Conservation (phyloP, 2,113 vertebrate species). For the Erpornis zantholeuca region DNA sequence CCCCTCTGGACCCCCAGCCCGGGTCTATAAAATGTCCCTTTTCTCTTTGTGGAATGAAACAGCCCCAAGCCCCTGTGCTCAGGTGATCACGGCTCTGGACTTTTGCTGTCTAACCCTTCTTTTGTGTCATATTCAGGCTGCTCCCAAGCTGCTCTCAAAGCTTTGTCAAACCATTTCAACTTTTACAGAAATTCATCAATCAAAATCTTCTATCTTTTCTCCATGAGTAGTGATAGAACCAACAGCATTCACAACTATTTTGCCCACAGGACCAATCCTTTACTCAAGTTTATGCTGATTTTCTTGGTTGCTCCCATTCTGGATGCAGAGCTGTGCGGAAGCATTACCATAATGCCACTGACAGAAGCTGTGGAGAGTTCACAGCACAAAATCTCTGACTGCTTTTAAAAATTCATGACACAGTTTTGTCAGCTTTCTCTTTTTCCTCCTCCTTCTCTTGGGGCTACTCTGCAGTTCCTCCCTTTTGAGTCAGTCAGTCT, state of each 20-base stretch:
- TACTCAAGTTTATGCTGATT: not conserved
- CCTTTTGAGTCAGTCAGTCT: not conserved
- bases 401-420: not conserved
- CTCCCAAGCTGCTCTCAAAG: not conserved
- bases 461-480: not conserved
- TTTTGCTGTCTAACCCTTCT: not conserved
- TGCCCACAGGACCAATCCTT: not conserved
- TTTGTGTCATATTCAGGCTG: not conserved
- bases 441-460: not conserved
- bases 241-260: not conserved
- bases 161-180: not conserved
- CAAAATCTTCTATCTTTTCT: not conserved
- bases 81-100: not conserved
- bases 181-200: not conserved
- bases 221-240: not conserved
- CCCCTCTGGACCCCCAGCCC: not conserved
- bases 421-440: not conserved
- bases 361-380: not conserved
- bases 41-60: not conserved
- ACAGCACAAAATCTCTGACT: not conserved
- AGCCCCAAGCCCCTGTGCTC: not conserved
- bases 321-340: not conserved
- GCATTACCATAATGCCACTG: not conserved
- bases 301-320: not conserved
- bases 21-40: not conserved